Evolutionary conservation across 1,140 invertebrate genomes (phyloP).

Genomic region (Neodiprion fabricii): DNA sequence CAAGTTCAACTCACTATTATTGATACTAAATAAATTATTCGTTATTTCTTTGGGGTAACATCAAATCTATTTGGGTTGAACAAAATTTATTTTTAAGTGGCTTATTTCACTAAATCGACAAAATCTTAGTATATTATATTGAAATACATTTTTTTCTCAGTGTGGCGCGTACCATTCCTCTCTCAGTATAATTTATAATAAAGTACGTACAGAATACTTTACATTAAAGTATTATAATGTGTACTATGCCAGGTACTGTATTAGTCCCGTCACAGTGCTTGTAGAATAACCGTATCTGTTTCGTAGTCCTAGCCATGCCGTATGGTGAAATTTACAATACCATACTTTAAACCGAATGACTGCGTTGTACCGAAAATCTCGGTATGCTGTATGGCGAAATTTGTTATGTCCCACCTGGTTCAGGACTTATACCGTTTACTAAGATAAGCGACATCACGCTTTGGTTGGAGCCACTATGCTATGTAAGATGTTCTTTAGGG

Average conservation of each 20-base stretch:
- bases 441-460: no score
- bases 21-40: neutral
- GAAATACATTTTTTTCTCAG: no score
- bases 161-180: neutral
- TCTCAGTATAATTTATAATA: neutral
- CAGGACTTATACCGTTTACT: no score
- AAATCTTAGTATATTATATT: neutral
- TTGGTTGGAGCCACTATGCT: no score
- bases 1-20: neutral
- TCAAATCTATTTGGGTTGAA: neutral
- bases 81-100: neutral
- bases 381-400: no score
- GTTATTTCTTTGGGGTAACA: neutral
- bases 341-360: neutral
- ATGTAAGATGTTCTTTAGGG: no score
- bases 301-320: neutral
- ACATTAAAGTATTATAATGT: neutral
- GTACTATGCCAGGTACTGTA: neutral
- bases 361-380: no score
- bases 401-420: no score
- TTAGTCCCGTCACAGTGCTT: neutral
- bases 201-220: neutral
- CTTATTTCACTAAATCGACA: neutral
- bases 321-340: conserved; percentile 1
- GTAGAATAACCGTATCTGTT: neutral